Evolutionary conservation across 2,888 invertebrate species (phyloP).

Genomic region (Cordilura impudica): DNA sequence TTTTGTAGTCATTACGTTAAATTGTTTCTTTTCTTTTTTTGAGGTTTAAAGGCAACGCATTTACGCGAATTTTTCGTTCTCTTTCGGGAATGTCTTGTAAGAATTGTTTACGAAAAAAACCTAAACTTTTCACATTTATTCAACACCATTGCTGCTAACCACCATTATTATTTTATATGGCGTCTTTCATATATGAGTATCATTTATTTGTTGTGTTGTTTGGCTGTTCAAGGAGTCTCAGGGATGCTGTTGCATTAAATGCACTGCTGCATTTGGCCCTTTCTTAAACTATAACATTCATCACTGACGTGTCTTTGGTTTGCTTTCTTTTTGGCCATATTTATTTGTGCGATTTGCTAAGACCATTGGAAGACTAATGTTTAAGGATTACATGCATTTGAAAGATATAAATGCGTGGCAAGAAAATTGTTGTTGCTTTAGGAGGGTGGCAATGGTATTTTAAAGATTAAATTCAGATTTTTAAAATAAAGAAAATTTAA

Average conservation of each 20-base stretch:
- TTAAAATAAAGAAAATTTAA: no score
- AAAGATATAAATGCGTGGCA: constrained; percentile 70
- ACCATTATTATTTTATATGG: constrained; percentile 24
- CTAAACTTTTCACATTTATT: constrained; percentile 40
- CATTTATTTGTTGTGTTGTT: constrained; percentile 10
- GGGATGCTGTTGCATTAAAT: neutral
- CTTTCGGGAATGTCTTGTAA: constrained; percentile 29
- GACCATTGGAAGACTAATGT: constrained; percentile 71
- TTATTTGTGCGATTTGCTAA: constrained; percentile 54
- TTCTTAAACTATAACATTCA: constrained; percentile 28
- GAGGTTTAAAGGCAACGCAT: neutral
- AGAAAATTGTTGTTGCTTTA: neutral
- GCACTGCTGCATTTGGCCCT: constrained; percentile 28
- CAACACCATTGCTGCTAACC: constrained; percentile 11
- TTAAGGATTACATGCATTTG: constrained; percentile 73
- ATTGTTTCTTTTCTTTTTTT: constrained; percentile 22
- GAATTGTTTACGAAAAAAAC: constrained; percentile 37
- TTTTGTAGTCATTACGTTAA: constrained; percentile 47
- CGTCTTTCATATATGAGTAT: constrained; percentile 48
- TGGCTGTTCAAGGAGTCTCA: neutral
- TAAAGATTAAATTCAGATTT: constrained; percentile 32
- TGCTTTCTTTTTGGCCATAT: constrained; percentile 26
- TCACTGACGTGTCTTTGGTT: constrained; percentile 42
- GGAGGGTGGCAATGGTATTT: neutral
- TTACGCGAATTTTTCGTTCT: constrained; percentile 21